A percentile compares a stretch with the other conserved stretches of the same genome.
These are phyloP conservation scores for Amblyteles armatorius DNA, from an alignment of 2,888 invertebrate species.

Conservation along the genomic window DNA sequence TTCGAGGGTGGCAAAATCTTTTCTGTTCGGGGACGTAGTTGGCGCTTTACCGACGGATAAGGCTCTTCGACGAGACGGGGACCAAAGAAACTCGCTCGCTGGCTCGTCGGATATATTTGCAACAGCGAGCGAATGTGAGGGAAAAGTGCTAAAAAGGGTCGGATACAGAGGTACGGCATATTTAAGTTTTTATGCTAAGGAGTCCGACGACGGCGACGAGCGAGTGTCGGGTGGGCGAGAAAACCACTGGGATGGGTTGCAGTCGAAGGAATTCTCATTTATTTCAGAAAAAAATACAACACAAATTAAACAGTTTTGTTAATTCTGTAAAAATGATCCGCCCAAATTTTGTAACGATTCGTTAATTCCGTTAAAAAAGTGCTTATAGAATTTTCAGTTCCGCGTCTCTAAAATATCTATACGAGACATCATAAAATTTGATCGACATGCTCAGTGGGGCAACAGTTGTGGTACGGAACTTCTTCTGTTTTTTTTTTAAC, in stretches of 20 bases:
- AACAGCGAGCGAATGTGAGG: not conserved
- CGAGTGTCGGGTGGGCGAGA: not conserved
- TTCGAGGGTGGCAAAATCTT: constrained; percentile 30
- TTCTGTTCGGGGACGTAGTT: not conserved
- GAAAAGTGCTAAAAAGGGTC: not conserved
- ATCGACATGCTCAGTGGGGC: no score
- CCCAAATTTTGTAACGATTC: no score
- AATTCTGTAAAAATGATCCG: no score
- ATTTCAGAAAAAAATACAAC: not conserved
- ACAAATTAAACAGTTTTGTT: no score
- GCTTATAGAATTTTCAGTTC: no score
- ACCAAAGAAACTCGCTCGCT: not conserved
- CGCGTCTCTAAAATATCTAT: no score
- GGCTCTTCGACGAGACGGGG: constrained; percentile 5
- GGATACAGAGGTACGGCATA: not conserved
- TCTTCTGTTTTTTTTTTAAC: no score
- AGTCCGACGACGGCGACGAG: constrained; percentile 11
- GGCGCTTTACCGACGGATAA: constrained; percentile 4
- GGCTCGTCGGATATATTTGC: not conserved
- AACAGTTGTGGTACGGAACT: no score
- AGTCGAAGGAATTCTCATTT: not conserved
- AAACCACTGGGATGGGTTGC: not conserved
- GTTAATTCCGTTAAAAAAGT: no score
- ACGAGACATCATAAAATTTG: no score
- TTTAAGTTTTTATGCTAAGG: constrained; percentile 42